Conservation (phyloP, 2,888 invertebrate genomes). For the Cantharis lateralis region DNA sequence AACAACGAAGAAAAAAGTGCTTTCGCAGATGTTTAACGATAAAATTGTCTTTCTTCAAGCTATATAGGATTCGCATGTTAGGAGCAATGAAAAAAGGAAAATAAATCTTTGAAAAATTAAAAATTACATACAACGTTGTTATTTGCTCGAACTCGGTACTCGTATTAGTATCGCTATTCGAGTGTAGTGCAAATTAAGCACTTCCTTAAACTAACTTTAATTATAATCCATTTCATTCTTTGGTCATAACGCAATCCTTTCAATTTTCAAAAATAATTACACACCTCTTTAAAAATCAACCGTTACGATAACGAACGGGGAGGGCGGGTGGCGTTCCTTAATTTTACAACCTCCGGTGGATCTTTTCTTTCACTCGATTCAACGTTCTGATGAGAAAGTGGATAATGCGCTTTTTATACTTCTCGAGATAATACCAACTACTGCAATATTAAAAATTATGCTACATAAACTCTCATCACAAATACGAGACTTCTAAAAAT, state of each 20-base stretch:
- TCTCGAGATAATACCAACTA: not conserved
- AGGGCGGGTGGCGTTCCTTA: not conserved
- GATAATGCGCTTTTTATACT: not conserved
- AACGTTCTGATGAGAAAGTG: not conserved
- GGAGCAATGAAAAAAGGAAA: not conserved
- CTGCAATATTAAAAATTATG: not conserved
- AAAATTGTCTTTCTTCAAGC: not conserved
- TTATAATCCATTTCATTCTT: not conserved
- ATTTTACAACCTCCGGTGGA: not conserved
- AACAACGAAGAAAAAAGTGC: not conserved
- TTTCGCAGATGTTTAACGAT: not conserved
- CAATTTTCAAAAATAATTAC: not conserved
- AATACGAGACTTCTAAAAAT: constrained; percentile 12
- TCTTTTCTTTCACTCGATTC: not conserved
- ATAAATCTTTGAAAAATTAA: not conserved
- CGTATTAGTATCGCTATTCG: not conserved
- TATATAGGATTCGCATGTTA: not conserved
- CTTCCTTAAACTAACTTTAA: not conserved
- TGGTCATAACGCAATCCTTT: not conserved
- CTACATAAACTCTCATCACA: constrained; percentile 12
- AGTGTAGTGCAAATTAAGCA: not conserved
- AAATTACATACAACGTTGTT: not conserved
- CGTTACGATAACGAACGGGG: not conserved
- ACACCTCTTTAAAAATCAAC: not conserved
- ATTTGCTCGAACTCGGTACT: not conserved